These are phyloP conservation scores for Aphelenchoides fujianensis DNA, from an alignment of 1,140 invertebrate species.

Conservation along the genomic window DNA sequence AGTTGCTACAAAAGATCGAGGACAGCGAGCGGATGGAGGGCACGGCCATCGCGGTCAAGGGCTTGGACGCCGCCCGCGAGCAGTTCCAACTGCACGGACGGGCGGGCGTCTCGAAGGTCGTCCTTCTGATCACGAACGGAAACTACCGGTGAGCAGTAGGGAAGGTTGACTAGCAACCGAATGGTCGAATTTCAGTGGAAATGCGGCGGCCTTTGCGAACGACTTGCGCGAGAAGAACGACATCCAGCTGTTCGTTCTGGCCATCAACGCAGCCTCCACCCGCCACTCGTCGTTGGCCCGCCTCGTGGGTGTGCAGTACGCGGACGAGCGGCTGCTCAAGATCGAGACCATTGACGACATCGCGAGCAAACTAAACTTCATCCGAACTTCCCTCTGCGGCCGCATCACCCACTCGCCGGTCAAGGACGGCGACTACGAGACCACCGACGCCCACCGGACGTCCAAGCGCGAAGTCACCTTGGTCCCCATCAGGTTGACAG, in stretches of 20 bases:
- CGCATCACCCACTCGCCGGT: constrained; percentile 27
- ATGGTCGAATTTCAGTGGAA: constrained; percentile 50
- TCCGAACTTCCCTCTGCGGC: constrained; percentile 37
- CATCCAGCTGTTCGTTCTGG: constrained; percentile 58
- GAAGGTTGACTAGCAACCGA: constrained; percentile 15
- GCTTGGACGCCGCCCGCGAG: constrained; percentile 59
- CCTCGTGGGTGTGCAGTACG: constrained; percentile 37
- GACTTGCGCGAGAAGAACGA: constrained; percentile 53
- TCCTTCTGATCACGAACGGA: constrained; percentile 60
- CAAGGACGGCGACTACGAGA: neutral
- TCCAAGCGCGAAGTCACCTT: constrained; percentile 33
- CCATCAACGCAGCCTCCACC: constrained; percentile 43
- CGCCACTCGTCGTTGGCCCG: constrained; percentile 43
- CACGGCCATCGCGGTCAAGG: constrained; percentile 53
- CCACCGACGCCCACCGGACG: constrained; percentile 25
- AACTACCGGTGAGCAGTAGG: constrained; percentile 47
- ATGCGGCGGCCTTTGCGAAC: constrained; percentile 51
- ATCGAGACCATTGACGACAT: constrained; percentile 16
- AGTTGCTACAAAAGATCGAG: constrained; percentile 54
- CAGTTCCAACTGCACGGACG: constrained; percentile 58
- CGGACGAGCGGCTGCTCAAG: neutral
- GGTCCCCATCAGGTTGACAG: constrained; percentile 25
- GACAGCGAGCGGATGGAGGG: constrained; percentile 41
- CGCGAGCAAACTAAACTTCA: constrained; percentile 25
- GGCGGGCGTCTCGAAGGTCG: constrained; percentile 42